Conservation (phyloP, 2,797 vertebrate genomes). For the Trichosurus vulpecula region DNA sequence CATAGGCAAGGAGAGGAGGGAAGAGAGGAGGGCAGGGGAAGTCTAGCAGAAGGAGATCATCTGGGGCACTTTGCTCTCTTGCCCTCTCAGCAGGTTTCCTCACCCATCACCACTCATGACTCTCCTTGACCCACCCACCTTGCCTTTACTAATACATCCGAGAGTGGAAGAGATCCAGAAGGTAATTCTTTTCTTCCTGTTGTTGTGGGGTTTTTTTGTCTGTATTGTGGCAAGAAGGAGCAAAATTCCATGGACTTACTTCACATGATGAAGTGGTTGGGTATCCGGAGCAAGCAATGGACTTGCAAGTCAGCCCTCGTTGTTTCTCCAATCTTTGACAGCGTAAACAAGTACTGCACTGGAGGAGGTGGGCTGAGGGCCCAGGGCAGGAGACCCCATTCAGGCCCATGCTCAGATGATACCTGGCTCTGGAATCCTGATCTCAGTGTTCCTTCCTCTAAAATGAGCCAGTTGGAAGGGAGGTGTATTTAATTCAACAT, state of each 20-base stretch:
- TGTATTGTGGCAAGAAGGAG: neutral
- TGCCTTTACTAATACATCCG: neutral
- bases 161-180: constrained; percentile 10
- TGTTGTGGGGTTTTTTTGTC: neutral
- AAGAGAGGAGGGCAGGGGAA: neutral
- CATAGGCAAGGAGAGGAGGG: neutral
- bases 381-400: neutral
- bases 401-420: neutral
- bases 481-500: neutral
- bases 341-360: neutral
- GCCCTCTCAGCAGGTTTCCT: neutral
- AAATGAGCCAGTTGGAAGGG: neutral
- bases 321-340: neutral
- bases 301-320: neutral
- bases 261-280: neutral
- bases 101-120: neutral
- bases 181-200: neutral
- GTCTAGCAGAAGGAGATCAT: neutral
- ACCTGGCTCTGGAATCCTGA: neutral
- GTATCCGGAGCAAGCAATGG: neutral
- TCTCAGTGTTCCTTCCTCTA: neutral
- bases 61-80: neutral
- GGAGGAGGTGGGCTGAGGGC: no score
- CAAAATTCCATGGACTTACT: neutral
- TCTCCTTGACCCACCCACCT: constrained; percentile 10